Evolutionary conservation across 1,140 invertebrate species (phyloP).

Genomic region (Batillaria attramentaria): DNA sequence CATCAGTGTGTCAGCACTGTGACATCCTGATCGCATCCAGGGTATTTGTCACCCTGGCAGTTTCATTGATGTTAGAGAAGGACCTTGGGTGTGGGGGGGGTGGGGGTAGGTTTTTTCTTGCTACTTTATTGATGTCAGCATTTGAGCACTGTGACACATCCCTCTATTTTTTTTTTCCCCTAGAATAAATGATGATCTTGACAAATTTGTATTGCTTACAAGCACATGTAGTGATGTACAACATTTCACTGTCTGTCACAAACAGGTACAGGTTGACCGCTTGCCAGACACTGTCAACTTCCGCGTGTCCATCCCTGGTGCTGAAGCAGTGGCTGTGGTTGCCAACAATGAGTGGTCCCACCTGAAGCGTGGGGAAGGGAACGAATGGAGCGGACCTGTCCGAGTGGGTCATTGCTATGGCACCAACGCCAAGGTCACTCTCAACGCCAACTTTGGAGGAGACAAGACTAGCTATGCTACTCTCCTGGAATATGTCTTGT

Average conservation of each 20-base stretch:
- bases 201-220: no score
- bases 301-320: conserved; percentile 64
- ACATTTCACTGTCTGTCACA: no score
- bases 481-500: conserved; percentile 66
- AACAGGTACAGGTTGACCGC: conserved; percentile 44
- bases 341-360: conserved; percentile 69
- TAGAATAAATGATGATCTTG: no score
- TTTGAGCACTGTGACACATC: no score
- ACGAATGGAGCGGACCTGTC: conserved; percentile 63
- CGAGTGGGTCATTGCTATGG: conserved; percentile 52
- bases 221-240: no score
- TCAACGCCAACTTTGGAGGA: conserved; percentile 69
- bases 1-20: no score
- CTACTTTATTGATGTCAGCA: not conserved
- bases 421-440: conserved; percentile 57
- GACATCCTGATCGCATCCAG: no score
- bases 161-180: no score
- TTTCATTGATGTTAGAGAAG: no score
- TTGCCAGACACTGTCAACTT: conserved; percentile 51
- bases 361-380: conserved; percentile 56
- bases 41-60: no score
- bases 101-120: no score
- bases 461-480: conserved; percentile 68
- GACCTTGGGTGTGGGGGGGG: no score
- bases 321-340: conserved; percentile 66